phyloP scores from a whole-genome alignment of 2,113 vertebrate genomes.

The Trogon melanurus region DNA sequence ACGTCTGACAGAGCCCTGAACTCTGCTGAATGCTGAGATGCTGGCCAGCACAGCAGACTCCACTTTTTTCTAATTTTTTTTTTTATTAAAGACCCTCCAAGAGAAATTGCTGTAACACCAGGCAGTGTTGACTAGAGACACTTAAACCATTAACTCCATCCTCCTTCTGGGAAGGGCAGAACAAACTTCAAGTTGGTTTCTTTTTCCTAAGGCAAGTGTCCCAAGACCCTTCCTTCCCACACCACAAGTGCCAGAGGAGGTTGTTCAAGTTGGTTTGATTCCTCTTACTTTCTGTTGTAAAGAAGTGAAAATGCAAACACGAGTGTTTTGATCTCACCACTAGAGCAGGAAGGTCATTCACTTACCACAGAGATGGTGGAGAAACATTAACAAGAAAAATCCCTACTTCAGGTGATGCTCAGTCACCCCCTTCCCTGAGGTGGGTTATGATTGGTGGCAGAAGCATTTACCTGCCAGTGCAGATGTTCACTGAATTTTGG shows the following conservation, averaged over 20 bases:
- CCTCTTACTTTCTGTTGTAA: background rate
- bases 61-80: background rate
- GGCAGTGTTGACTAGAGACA: background rate
- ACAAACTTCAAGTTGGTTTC: background rate
- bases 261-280: background rate
- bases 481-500: too few species aligned
- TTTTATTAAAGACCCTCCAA: too few species aligned
- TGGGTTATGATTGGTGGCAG: too few species aligned
- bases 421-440: too few species aligned
- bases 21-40: background rate
- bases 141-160: background rate
- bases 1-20: fast-evolving
- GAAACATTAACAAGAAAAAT: background rate
- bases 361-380: background rate
- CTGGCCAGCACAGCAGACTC: fast-evolving
- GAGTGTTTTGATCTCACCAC: background rate
- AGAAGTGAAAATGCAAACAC: background rate
- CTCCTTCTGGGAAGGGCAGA: background rate
- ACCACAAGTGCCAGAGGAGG: too few species aligned
- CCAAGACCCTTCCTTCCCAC: background rate
- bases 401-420: too few species aligned
- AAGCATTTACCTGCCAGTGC: fast-evolving
- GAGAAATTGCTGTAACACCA: background rate
- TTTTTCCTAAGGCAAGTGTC: background rate
- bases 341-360: too few species aligned